Base-by-base conservation (phyloP, 2,888 invertebrate genomes). In the Cyclophora albipunctata region DNA sequence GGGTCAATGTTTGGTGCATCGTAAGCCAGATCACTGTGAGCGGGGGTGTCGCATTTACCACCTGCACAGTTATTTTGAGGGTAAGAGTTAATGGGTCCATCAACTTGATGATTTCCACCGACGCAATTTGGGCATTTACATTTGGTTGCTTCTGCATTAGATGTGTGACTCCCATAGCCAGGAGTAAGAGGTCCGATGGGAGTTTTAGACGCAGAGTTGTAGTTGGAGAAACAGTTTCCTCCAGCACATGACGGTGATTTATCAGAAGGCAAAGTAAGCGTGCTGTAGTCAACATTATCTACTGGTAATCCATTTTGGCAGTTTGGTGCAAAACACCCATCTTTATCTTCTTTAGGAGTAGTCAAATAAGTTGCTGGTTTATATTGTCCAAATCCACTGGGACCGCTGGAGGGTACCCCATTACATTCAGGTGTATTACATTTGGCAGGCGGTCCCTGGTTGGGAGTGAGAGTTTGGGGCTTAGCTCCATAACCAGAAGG, bases 321-420 rank as follows among this genome's bases (percentile, higher is more conserved):
- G 37, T 55, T 54, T 34, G 61, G 56, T 49, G 56, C 53, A 34
- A 55, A 63, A 49, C 73, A 73, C 40, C 64, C 58, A n/a, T 37
- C 37, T 5, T 62, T 49, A 45, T 57, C 70, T 48, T 69, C 50
- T 63, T 79, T 80, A 7, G 85, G 84, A 33, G 76, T 63, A 52
- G 73, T 74, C 50, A 83, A 70, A 56, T 71, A 58, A 50, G 55
- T 60, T 34, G 73, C 59, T n/a, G 84, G 81, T 60, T 67, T 66
- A 51, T 66, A 51, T 62, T 66, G 41, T 56, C 50, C 48, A 44
- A 62, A 55, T 40, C 52, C 56, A 40, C 58, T 47, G 34, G 51
- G 53, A 43, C 20, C 35, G 43, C 54, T 65, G 41, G 50, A 50
- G 42, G 50, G 44, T 34, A 43, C 20, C 41, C 55, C 48, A 45